Evolutionary conservation across 2,888 invertebrate species (phyloP), one percentile per base, ranked within the genome.

Genomic region (Gymnosoma rotundatum): DNA sequence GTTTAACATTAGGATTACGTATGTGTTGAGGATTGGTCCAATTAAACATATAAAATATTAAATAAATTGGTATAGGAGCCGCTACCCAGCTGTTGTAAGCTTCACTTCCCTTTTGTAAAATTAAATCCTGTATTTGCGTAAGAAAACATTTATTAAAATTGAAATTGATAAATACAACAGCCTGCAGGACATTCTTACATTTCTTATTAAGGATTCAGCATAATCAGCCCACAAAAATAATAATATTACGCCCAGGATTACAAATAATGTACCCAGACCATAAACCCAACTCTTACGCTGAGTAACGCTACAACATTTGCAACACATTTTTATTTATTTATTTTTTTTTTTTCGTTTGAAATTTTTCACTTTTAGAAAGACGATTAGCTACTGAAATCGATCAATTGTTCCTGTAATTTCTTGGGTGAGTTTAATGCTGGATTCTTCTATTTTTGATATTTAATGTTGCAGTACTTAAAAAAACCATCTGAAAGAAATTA

Each of bases 51-150:
- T 94, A 94, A 86, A 96, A 93, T 87, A 95, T 95, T 67, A 97
- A 92, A 90, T 95, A 96, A 94, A 97, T 96, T 0, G 97, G 97
- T 83, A 97, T 94, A 0, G 97, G 97, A 0, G 96, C 95, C 89
- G 96, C 95, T 85, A 94, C 93, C 98, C 98, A 98, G 87, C 96
- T 94, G 0, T 93, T 91, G 90, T 94, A 97, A 38, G 94, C 95
- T 79, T 92, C 93, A 0, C 96, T 96, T 6, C 93, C 92, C 0
- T 93, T 92, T 21, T 94, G 92, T 48, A 97, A 90, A 12, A 93
- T 92, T 88, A 97, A 93, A 93, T 95, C 93, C 96, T 96, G 63
- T 0, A 18, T 70, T 64, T 25, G 25, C 4, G 32, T 8, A 32
- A 32, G 8, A 32, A 45, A 76, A 48, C 5, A 70, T 42, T 9